Evolutionary conservation across 2,113 vertebrate genomes (phyloP), one percentile per base, ranked within the genome.

Genomic region (Corythornis vintsioides): DNA sequence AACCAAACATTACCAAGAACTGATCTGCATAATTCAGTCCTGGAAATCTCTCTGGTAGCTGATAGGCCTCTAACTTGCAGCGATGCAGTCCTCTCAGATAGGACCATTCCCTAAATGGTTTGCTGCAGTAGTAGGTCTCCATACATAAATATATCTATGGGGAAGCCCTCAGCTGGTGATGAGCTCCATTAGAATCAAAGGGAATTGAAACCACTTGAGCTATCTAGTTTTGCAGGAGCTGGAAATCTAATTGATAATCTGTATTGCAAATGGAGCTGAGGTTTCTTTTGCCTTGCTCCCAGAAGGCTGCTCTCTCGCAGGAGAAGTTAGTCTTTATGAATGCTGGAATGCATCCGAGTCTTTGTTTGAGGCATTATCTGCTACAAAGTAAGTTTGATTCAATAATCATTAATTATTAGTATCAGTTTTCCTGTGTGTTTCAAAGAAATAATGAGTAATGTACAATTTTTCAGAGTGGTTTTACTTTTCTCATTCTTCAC

Each of bases 281-380:
- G 13, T 45, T 69, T 48, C 12, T 66, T 80, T 63, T 47, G 2
- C 4, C 3, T 31, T 0, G 0, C 3, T 73, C 7, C 12, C 0
- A 6, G 29, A 43, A 31, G 20, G 15, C 55, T 74, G 11, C 2
- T 35, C 63, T 60, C 4, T 11, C 15, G 57, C 15, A 11, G 7
- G 26, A 45, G 9, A 17, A n/a, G 35, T 74, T 55, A 20, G 13
- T 28, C 15, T 53, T 55, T 56, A 2, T 4, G 35, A 48, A 18
- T 18, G 8, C 13, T 72, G 2, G 5, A 47, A 10, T 48, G 29
- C 1, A 10, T 61, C 2, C 9, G 21, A 13, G 22, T 38, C 31
- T 31, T 31, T 84, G 11, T 26, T 89, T 33, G 59, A 80, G 19
- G 31, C 0, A 3, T 47, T 59, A 29, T 20, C 25, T 33, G 9